Evolutionary conservation across 2,888 invertebrate genomes (phyloP), one percentile per base, ranked within the genome.

Genomic region (Protophormia terraenovae): DNA sequence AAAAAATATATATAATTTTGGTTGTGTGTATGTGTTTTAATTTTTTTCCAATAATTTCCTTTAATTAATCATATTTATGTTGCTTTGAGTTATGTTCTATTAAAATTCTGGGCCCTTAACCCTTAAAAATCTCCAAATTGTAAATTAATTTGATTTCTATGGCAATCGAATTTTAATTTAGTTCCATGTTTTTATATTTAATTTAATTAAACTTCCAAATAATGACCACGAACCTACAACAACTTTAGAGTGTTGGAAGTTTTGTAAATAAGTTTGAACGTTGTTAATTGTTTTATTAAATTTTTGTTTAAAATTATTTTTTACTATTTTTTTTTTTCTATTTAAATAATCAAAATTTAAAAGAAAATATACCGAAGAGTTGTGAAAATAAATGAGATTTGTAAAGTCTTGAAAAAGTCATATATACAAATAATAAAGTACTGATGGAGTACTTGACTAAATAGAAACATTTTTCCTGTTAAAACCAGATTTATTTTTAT

Each of bases 211-310:
- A 71, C 32, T 35, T 80, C 71, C 29, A 77, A 80, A 58, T 50
- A 24, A 50, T 19, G 38, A 60, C 47, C 22, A 38, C 4, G 29
- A 82, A 58, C 58, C 2, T 58, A 58, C 45, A 66, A 80, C 58
- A 80, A 22, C 3, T 32, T 45, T 64, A 73, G 55, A 72, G 19
- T 55, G 55, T 76, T 82, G 75, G 45, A 78, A 78, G 78, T 79
- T 71, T 24, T 85, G 85, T 85, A 82, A 85, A 85, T 85, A 82
- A 64, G 85, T 85, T 84, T 85, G 76, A 53, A 80, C 76, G 58
- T 79, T 80, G 35, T 77, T 60, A 72, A 84, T 67, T 76, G 35
- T 80, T 73, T 73, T 14, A 19, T 22, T 16, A 7, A 22, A 38
- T 16, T 62, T 82, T 35, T 64, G 6, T 3, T 55, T 66, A 53